phyloP scores from a whole-genome alignment of 1,140 invertebrate species.

The Drosophila sturtevanti region DNA sequence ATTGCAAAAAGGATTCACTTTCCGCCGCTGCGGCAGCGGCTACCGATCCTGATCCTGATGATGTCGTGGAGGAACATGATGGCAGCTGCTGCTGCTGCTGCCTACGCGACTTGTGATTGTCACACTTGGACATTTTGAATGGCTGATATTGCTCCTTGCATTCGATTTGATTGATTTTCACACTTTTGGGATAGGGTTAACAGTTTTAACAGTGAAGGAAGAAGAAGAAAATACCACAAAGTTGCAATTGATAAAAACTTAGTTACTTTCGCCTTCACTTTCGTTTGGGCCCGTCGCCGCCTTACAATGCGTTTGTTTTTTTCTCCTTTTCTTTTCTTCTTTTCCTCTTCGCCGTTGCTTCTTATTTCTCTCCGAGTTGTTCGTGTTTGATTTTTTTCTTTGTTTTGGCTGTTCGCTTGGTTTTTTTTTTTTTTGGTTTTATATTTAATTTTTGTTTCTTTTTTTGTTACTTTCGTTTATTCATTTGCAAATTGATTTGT shows the following conservation, averaged over 20 bases:
- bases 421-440: conserved; percentile 34
- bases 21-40: conserved; percentile 41
- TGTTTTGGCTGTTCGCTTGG: conserved; percentile 24
- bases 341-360: too few species aligned
- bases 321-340: not conserved
- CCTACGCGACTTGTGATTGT: conserved; percentile 47
- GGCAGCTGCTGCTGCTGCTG: conserved; percentile 49
- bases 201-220: too few species aligned
- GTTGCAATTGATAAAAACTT: conserved; percentile 17
- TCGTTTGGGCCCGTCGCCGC: conserved; percentile 20
- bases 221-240: too few species aligned
- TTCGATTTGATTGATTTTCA: conserved; percentile 17
- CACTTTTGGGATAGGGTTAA: conserved; percentile 3
- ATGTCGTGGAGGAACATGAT: conserved; percentile 14
- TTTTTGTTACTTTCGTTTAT: conserved; percentile 65
- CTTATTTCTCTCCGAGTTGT: not conserved
- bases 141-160: conserved; percentile 27
- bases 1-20: conserved; percentile 78
- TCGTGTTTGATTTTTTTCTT: conserved; percentile 12
- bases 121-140: conserved; percentile 41
- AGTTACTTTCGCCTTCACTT: conserved; percentile 62
- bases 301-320: not conserved
- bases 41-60: too few species aligned
- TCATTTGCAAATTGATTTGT: conserved; percentile 73
- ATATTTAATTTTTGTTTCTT: conserved; percentile 22